Conservation (phyloP, 2,888 invertebrate species). For the Glomeris marginata region DNA sequence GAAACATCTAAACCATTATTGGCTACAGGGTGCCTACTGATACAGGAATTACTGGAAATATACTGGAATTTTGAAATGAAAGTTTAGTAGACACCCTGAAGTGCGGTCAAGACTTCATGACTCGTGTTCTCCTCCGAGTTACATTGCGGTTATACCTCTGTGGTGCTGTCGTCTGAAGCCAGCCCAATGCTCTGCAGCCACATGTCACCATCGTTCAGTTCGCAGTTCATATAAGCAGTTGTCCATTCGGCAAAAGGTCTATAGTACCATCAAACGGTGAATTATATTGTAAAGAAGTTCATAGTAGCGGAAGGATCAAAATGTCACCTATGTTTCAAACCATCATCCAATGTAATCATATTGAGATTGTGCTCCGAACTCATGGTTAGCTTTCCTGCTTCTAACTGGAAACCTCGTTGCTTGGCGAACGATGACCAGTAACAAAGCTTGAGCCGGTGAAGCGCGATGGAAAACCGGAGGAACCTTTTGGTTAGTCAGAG, state of each 20-base stretch:
- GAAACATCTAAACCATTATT: no score
- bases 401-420: constrained; percentile 77
- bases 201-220: constrained; percentile 79
- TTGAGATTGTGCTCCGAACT: constrained; percentile 49
- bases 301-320: background rate
- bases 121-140: no score
- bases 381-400: constrained; percentile 62
- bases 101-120: no score
- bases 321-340: constrained; percentile 47
- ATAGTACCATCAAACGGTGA: background rate
- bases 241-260: constrained; percentile 79
- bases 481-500: no score
- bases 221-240: constrained; percentile 83
- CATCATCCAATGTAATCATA: constrained; percentile 59
- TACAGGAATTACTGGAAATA: no score
- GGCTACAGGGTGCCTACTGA: no score
- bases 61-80: no score
- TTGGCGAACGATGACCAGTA: constrained; percentile 98
- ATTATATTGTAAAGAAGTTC: constrained; percentile 1
- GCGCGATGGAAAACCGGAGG: constrained; percentile 65
- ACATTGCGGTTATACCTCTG: constrained; percentile 12
- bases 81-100: no score
- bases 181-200: constrained; percentile 49
- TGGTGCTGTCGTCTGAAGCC: constrained; percentile 7
- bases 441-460: constrained; percentile 61